Evolutionary conservation across 2,888 invertebrate species (phyloP), one percentile per base, ranked within the genome.

Genomic region (Plebejus anna): DNA sequence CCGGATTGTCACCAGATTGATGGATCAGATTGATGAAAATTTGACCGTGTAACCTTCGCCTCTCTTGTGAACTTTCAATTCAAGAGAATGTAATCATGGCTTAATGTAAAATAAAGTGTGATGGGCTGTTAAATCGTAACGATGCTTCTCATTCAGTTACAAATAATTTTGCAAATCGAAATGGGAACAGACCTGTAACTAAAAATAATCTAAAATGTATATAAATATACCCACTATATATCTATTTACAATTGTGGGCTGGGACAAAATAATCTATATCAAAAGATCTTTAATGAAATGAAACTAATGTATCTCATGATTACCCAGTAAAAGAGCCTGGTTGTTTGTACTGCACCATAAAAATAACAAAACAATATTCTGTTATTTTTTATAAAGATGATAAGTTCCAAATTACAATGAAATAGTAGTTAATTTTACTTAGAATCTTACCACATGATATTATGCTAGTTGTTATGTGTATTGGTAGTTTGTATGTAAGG

Each of bases 191-290:
- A 73, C 51, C 73, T 51, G 55, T 7, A 32, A 36, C 73, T 73
- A 73, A 73, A 73, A 51, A 51, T 28, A 72, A 51, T 55, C 73
- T 73, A 73, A 70, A 51, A 72, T 22, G 13, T 73, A 42, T 38
- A 42, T 42, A 71, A 38, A 42, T 42, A 22, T 42, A 38, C 16
- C 70, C 16, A 71, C 22, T 28, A 51, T 72, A 72, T 55, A 55
- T n/a, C 16, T 55, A 73, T 73, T 73, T 55, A 55, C 73, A 73
- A 28, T 7, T 73, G 47, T 51, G 28, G 32, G 11, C 28, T 55
- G 28, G 32, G 32, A 66, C 32, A 28, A 51, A 51, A 73, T 73
- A 72, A 72, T 51, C 72, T 51, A 47, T 72, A 72, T 55, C 28
- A 73, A 73, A 32, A 32, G 13, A 73, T 51, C 13, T 51, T 55